These are phyloP conservation scores for Parotia lawesii DNA, from an alignment of 2,113 vertebrate species.

Conservation along the genomic window DNA sequence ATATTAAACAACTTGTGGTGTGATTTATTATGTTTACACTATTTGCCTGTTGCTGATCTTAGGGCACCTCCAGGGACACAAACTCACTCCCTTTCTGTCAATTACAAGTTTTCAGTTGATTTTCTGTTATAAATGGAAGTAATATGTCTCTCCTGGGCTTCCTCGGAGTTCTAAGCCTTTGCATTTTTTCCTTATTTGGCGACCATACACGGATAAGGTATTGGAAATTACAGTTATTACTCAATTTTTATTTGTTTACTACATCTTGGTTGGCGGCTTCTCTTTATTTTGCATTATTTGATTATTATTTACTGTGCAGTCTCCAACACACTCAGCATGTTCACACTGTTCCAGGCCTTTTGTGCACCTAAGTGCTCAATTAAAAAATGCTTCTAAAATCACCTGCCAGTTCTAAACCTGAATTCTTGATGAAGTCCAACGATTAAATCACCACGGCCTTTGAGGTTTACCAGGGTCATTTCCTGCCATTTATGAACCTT, in stretches of 20 bases:
- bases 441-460: background rate
- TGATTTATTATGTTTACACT: constrained; percentile 43
- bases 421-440: background rate
- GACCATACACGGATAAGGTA: background rate
- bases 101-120: constrained; percentile 37
- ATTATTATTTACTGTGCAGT: constrained; percentile 27
- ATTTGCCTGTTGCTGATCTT: constrained; percentile 28
- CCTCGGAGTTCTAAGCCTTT: background rate
- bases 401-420: background rate
- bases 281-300: constrained; percentile 38
- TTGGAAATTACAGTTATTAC: constrained; percentile 52
- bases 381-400: background rate
- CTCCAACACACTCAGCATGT: background rate
- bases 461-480: background rate
- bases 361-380: background rate
- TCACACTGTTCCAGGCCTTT: background rate
- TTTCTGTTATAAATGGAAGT: constrained; percentile 37
- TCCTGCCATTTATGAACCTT: background rate
- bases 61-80: constrained; percentile 29
- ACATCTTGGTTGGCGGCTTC: background rate
- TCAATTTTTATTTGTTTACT: constrained; percentile 61
- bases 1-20: constrained; percentile 3
- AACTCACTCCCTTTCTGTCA: constrained; percentile 43
- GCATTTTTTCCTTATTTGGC: constrained; percentile 2
- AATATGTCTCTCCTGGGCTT: constrained; percentile 30